Evolutionary conservation across 2,888 invertebrate species (phyloP), one percentile per base, ranked within the genome.

Genomic region (Trachelus tabidus): DNA sequence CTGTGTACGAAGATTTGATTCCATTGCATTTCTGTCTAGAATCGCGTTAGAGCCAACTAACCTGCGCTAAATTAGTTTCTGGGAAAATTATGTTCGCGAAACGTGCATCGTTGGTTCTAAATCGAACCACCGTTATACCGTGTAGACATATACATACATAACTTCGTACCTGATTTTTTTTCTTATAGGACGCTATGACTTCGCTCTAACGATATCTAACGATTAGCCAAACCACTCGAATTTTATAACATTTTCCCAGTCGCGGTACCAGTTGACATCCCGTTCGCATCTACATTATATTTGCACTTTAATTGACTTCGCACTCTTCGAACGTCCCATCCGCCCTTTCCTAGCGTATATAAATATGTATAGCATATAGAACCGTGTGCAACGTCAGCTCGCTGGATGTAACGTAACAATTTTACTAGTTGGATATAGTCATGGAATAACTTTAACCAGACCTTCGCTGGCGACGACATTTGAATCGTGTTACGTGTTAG

Each of bases 291-390:
- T 90, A 89, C 89, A 90, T 90, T 90, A 86, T 85, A 90, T 90
- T 90, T 90, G 87, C 89, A 90, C 89, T 90, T 90, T 90, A 90
- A 90, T 90, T 90, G 90, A 87, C 85, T 87, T 83, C 83, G 80
- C 82, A 81, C 81, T 75, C 73, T 73, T 73, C 34, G 34, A 73
- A 34, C 73, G 23, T 31, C 9, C 75, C 73, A 73, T 73, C 33
- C 77, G 40, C 73, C 75, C 69, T 74, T 73, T 76, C 79, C 78
- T 77, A 75, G 75, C 75, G 34, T 79, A 76, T 78, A 86, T 88
- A 87, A 88, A 87, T 88, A 87, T 86, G 85, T 86, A 88, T 84
- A 80, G 35, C 68, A 68, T 23, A 34, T 33, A 33, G 33, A 75
- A 37, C 40, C 77, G 74, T 6, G 40, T 56, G 79, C 77, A 37